Base-by-base conservation (phyloP, 2,797 vertebrate genomes). In the Babyrousa celebensis region DNA sequence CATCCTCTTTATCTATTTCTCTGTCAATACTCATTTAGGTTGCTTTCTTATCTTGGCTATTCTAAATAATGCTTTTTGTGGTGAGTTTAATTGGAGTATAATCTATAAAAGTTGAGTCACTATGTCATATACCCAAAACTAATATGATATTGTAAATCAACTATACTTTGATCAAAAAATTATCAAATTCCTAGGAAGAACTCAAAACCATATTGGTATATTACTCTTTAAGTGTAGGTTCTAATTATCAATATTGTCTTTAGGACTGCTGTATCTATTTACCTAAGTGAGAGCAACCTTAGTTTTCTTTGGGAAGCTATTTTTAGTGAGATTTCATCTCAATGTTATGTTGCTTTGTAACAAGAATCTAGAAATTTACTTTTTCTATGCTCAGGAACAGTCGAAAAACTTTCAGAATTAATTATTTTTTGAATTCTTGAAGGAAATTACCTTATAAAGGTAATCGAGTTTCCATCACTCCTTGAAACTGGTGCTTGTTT, bases 361-460 rank as follows among this genome's bases (percentile, higher is more conserved):
- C 21, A 79, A 89, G 7, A 29, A 12, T 89, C 72, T 91, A 79
- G 78, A 79, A 89, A 5, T 10, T 84, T 75, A 27, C 11, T 78
- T 3, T 90, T 79, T 78, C 72, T 93, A 48, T 60, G 1, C 17
- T 68, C 32, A 86, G 25, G 7, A 91, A 60, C 0, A 95, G 15
- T 52, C 78, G 16, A 93, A 82, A 60, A 52, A 74, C 62, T 92
- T 92, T 84, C 15, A 95, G 15, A 93, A 65, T 91, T 12, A 91
- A 84, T 83, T 84, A 32, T 83, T 83, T 89, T 9, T 63, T 91
- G 40, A 93, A 78, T 74, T 5, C 48, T 78, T 72, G 25, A 91
- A 18, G 56, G 8, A 60, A 72, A 86, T 86, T 65, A 27, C 20
- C 14, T 75, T 84, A 27, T 68, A 96, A 92, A 62, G 1, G 43